These are phyloP conservation scores for Acleris emargana DNA, from an alignment of 2,888 invertebrate genomes.

Conservation along the genomic window DNA sequence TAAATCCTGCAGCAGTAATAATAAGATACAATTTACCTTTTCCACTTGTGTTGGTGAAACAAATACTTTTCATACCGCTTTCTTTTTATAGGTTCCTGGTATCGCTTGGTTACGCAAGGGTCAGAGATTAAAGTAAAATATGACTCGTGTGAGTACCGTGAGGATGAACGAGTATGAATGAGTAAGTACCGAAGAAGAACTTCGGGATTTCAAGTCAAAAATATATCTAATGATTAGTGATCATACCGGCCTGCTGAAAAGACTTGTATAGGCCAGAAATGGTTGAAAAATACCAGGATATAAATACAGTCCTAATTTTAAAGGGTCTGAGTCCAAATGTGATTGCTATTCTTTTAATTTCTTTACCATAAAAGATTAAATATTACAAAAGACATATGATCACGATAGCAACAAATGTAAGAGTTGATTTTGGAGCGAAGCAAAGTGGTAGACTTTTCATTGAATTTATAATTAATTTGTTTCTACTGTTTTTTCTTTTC, in stretches of 20 bases:
- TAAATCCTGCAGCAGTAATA: constrained; percentile 26
- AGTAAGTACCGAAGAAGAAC: background rate
- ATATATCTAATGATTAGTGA: background rate
- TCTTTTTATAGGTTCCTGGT: constrained; percentile 14
- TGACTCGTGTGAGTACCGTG: background rate
- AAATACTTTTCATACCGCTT: constrained; percentile 18
- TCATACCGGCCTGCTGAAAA: background rate
- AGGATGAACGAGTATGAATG: constrained; percentile 9
- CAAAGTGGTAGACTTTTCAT: too few species aligned
- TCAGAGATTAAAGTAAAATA: constrained; percentile 17
- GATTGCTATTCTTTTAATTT: too few species aligned
- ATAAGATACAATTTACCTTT: constrained; percentile 25
- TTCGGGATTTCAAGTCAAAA: background rate
- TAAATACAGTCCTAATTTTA: too few species aligned
- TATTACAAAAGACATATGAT: too few species aligned
- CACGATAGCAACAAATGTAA: too few species aligned
- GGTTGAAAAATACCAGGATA: too few species aligned
- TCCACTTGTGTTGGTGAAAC: constrained; percentile 20
- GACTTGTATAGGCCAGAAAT: too few species aligned
- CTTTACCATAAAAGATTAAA: too few species aligned
- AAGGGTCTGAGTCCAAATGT: too few species aligned
- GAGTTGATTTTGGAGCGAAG: too few species aligned
- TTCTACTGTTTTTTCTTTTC: too few species aligned
- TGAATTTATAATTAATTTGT: too few species aligned
- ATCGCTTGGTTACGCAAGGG: constrained; percentile 3